These are phyloP conservation scores for Chymomyza caudatula DNA, from an alignment of 2,888 invertebrate species.

Conservation along the genomic window DNA sequence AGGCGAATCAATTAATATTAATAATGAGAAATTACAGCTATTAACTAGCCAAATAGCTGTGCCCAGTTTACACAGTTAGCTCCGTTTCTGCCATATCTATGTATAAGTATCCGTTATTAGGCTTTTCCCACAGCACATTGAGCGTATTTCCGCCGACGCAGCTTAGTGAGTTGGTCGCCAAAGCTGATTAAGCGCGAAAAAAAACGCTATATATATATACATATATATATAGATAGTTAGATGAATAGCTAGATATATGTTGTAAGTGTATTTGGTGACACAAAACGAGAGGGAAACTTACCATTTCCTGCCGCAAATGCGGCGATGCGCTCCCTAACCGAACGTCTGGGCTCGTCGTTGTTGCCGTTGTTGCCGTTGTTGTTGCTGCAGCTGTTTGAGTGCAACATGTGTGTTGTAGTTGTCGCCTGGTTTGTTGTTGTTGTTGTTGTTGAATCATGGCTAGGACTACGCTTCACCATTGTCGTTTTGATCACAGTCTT, in stretches of 20 bases:
- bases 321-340: conserved; percentile 75
- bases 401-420: conserved; percentile 52
- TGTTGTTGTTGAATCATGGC: conserved; percentile 69
- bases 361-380: conserved; percentile 26
- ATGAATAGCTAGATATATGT: background rate
- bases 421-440: conserved; percentile 20
- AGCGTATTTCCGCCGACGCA: conserved; percentile 49
- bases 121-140: conserved; percentile 51
- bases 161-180: conserved; percentile 50
- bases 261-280: background rate
- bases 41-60: conserved; percentile 60
- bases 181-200: conserved; percentile 58
- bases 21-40: conserved; percentile 31
- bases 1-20: conserved; percentile 55
- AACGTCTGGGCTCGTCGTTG: conserved; percentile 55
- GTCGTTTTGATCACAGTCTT: conserved; percentile 77
- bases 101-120: background rate
- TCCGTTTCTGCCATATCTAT: background rate
- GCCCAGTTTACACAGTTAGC: background rate
- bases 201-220: background rate
- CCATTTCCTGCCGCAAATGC: conserved; percentile 75
- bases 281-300: conserved; percentile 51
- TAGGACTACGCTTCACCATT: conserved; percentile 76
- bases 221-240: background rate
- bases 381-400: conserved; percentile 53